Evolutionary conservation across 2,113 vertebrate genomes (phyloP).

Genomic region (Plecotus auritus): DNA sequence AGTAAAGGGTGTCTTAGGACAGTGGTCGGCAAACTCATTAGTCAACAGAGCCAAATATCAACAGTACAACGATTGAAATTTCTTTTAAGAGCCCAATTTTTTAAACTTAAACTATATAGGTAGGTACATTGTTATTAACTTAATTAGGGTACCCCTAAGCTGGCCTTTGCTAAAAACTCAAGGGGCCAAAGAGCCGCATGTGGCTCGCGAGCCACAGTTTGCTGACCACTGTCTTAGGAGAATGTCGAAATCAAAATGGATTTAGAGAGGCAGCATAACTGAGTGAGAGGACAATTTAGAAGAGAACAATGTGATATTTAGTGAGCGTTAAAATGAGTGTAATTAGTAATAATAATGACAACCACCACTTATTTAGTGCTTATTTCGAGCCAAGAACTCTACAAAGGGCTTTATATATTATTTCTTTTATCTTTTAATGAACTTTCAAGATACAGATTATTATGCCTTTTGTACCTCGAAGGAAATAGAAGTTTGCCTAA

Average conservation of each 20-base stretch:
- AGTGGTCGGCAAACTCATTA: no score
- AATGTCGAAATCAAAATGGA: neutral
- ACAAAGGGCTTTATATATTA: neutral
- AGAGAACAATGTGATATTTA: neutral
- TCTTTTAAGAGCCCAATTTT: no score
- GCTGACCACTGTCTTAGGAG: neutral
- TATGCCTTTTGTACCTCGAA: neutral
- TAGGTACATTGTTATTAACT: no score
- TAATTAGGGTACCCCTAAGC: no score
- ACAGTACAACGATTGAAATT: no score
- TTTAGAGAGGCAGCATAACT: neutral
- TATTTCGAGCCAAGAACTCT: neutral
- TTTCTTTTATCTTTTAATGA: neutral
- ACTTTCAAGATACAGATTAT: neutral
- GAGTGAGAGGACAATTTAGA: neutral
- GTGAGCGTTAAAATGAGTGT: neutral
- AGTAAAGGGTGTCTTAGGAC: neutral
- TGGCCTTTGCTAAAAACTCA: no score
- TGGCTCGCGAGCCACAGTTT: no score
- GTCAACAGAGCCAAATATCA: no score
- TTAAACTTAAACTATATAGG: no score
- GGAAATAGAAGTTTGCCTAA: neutral
- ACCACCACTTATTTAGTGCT: neutral
- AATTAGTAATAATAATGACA: neutral
- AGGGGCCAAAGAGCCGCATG: no score